Conservation (phyloP, 64 coral and sea anemone species). For the Montipora capricornis region DNA sequence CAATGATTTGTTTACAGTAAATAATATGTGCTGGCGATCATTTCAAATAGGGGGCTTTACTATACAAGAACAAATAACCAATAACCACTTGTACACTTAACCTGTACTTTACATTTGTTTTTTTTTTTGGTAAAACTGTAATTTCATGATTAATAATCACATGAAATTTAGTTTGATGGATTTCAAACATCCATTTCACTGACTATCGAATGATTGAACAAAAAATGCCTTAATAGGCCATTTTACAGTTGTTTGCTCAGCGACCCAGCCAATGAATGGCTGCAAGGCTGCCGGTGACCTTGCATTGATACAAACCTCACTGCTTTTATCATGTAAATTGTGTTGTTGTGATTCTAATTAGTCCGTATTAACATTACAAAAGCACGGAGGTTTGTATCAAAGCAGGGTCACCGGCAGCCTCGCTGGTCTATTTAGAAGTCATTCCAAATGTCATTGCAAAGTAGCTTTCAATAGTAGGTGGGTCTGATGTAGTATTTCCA, state of each 20-base stretch:
- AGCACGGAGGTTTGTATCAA: too few relatives aligned
- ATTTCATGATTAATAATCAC: not conserved
- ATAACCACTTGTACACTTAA: slow-evolving; percentile 3
- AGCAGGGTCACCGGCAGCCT: too few relatives aligned
- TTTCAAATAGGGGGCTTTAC: not conserved
- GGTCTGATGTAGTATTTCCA: slow-evolving; percentile 13
- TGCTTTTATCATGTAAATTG: too few relatives aligned
- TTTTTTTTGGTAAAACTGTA: not conserved
- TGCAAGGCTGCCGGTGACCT: too few relatives aligned
- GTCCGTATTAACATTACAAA: too few relatives aligned
- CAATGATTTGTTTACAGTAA: not conserved
- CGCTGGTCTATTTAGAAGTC: not conserved
- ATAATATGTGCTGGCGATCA: not conserved
- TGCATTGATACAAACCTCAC: too few relatives aligned
- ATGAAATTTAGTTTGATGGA: not conserved
- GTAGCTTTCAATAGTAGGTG: not conserved
- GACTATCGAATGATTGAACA: not conserved
- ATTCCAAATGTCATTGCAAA: not conserved
- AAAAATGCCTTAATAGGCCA: not conserved
- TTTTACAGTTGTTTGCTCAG: too few relatives aligned
- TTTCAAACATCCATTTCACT: not conserved
- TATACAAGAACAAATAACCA: not conserved
- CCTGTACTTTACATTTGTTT: not conserved
- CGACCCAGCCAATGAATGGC: too few relatives aligned
- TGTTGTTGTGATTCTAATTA: too few relatives aligned